Conservation (phyloP, 1,140 invertebrate genomes). For the Dolichoris vasculosae region DNA sequence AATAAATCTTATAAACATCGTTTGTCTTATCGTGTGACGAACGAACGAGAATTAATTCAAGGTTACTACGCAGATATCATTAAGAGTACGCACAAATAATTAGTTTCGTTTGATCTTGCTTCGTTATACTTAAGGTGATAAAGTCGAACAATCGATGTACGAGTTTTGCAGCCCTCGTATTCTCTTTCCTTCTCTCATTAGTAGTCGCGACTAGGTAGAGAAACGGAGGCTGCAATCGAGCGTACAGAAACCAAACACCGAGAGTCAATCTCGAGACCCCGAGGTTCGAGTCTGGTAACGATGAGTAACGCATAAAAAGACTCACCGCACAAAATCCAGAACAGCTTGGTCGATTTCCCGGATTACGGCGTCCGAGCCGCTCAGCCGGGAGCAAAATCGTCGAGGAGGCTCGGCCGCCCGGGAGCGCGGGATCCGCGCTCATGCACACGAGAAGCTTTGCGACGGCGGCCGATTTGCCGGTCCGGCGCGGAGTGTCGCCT, state of each 20-base stretch:
- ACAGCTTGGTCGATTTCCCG: neutral
- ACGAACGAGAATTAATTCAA: neutral
- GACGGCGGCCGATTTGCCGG: slow-evolving; percentile 26
- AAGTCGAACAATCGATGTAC: no score
- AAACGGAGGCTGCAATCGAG: no score
- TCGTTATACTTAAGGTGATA: no score
- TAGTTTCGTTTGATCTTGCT: no score
- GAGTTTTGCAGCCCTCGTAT: no score
- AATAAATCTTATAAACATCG: neutral
- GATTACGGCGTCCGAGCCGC: neutral
- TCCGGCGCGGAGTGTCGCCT: slow-evolving; percentile 49
- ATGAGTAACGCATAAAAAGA: neutral
- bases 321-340: slow-evolving; percentile 14
- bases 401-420: slow-evolving; percentile 17
- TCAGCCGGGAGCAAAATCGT: slow-evolving; percentile 5
- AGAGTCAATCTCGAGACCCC: no score
- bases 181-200: no score
- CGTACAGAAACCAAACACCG: no score
- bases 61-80: no score
- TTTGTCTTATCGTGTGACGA: neutral
- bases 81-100: no score
- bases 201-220: no score
- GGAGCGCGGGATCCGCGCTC: slow-evolving; percentile 15
- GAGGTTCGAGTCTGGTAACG: no score
- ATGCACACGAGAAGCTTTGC: slow-evolving; percentile 29